A percentile compares a stretch with the other conserved stretches of the same genome.
phyloP scores from a whole-genome alignment of 2,797 vertebrate species.

The Avahi laniger region DNA sequence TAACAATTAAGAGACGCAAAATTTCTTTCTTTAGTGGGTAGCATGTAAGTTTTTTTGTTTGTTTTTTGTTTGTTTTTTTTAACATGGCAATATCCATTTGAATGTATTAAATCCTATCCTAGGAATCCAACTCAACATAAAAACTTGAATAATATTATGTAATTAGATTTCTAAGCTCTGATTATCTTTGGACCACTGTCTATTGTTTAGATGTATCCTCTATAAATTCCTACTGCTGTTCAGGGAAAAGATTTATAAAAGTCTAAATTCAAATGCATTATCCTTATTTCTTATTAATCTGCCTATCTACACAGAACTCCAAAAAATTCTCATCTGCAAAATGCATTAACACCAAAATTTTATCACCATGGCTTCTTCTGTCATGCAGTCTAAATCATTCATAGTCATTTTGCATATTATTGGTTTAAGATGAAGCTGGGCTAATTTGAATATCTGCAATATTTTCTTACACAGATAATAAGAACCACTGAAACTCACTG shows the following conservation, averaged over 20 bases:
- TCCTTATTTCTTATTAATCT: conserved; percentile 60
- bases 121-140: background rate
- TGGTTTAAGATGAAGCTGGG: background rate
- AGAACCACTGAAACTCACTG: conserved; percentile 29
- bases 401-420: conserved; percentile 4
- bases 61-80: background rate
- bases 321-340: background rate
- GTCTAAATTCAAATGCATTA: conserved; percentile 6
- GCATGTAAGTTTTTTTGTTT: background rate
- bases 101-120: background rate
- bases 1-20: background rate
- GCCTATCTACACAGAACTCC: background rate
- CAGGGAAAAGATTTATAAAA: conserved; percentile 44
- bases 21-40: background rate
- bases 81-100: background rate
- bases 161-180: conserved; percentile 31
- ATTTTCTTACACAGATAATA: conserved; percentile 44
- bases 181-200: conserved; percentile 41
- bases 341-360: conserved; percentile 15
- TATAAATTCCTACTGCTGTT: conserved; percentile 26
- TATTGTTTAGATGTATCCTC: background rate
- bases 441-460: conserved; percentile 10
- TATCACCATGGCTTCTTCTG: background rate
- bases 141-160: conserved; percentile 35
- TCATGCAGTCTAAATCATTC: conserved; percentile 23